These are phyloP conservation scores for Fistularia tabacaria DNA, from an alignment of 2,797 vertebrate species.

Conservation along the genomic window DNA sequence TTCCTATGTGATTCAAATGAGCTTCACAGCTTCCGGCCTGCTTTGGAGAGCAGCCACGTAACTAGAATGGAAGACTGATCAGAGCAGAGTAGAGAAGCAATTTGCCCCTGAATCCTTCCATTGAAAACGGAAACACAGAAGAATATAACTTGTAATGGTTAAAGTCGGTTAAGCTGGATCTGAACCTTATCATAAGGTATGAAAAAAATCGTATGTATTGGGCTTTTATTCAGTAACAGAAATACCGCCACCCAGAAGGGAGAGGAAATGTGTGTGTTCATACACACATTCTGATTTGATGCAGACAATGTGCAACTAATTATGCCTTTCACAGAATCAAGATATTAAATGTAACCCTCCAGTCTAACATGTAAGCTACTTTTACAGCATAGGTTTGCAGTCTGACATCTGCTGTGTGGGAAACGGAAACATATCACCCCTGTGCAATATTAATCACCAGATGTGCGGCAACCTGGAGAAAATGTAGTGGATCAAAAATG, in stretches of 20 bases:
- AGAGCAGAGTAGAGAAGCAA: slow-evolving; percentile 38
- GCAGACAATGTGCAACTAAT: slow-evolving; percentile 30
- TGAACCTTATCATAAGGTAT: no score
- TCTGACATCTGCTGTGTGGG: slow-evolving; percentile 24
- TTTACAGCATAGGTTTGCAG: slow-evolving; percentile 20
- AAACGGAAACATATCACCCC: slow-evolving; percentile 4
- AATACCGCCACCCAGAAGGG: no score
- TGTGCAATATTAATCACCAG: slow-evolving; percentile 11
- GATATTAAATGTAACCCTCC: slow-evolving; percentile 24
- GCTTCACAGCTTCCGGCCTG: slow-evolving; percentile 49
- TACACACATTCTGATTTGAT: not conserved
- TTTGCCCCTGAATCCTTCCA: slow-evolving; percentile 44
- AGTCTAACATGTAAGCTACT: slow-evolving; percentile 15
- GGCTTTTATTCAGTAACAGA: no score
- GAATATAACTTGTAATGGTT: slow-evolving; percentile 11
- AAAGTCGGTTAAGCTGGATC: no score
- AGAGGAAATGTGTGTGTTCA: no score
- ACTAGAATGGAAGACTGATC: slow-evolving; percentile 39
- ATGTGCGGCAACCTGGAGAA: slow-evolving; percentile 13
- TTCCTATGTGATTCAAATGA: slow-evolving; percentile 64
- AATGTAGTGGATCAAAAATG: slow-evolving; percentile 3
- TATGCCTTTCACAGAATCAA: slow-evolving; percentile 45
- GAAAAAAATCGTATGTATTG: no score
- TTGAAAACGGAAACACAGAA: slow-evolving; percentile 30
- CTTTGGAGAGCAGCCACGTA: slow-evolving; percentile 61